Evolutionary conservation across 1,140 invertebrate genomes (phyloP).

Genomic region (Drosophila bifasciata): DNA sequence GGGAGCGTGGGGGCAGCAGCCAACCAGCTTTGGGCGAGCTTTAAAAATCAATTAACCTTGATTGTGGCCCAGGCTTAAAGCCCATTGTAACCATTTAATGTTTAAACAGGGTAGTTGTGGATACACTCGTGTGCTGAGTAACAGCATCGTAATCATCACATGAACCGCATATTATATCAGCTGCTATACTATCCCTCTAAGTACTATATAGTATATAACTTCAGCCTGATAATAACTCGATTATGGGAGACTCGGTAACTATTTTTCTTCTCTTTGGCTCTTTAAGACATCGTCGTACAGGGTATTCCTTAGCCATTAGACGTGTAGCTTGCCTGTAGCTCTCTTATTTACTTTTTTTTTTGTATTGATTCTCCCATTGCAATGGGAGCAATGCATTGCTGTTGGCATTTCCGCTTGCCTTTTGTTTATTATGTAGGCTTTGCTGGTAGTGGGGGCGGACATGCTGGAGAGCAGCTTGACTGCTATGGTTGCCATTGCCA

Average conservation of each 20-base stretch:
- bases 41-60: constrained; percentile 84
- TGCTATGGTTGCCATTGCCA: constrained; percentile 48
- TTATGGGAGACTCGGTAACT: no score
- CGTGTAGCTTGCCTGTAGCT: neutral
- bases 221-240: no score
- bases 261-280: no score
- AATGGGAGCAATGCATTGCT: no score
- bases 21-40: constrained; percentile 39
- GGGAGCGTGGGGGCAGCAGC: no score
- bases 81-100: constrained; percentile 24
- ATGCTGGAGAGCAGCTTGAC: neutral
- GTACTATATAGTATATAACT: no score
- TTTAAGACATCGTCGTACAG: neutral
- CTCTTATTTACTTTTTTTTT: constrained; percentile 15
- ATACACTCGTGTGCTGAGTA: neutral
- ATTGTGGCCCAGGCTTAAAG: constrained; percentile 64
- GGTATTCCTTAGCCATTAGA: constrained; percentile 4
- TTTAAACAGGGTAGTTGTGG: constrained; percentile 7
- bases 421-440: constrained; percentile 70
- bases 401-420: constrained; percentile 29
- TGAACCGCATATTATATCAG: no score
- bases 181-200: no score
- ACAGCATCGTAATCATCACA: no score
- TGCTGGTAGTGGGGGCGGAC: constrained; percentile 14
- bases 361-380: constrained; percentile 28